Evolutionary conservation across 2,113 vertebrate genomes (phyloP), one percentile per base, ranked within the genome.

Genomic region (Paradoxurus hermaphroditus): DNA sequence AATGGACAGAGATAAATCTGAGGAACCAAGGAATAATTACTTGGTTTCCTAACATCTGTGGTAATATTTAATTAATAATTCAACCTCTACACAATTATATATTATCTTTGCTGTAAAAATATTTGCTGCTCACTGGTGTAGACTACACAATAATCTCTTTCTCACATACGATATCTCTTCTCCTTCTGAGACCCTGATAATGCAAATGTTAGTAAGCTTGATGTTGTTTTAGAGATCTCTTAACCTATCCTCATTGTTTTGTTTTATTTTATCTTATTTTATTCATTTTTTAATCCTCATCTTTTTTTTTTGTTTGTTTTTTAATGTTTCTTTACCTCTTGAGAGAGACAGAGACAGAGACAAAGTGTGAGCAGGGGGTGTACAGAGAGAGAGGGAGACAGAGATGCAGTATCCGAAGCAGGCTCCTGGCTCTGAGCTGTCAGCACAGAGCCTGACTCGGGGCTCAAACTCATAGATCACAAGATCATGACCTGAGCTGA

Each of bases 51-150:
- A 10, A 91, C 11, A 59, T 86, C 18, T 72, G 3, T 63, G 23
- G 34, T 39, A 84, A 86, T 72, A 7, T 73, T 90, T 94, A 96
- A 78, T 94, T 91, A 75, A 89, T 75, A 92, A 67, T 53, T 15
- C 77, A 88, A 25, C 10, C 49, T 77, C n/a, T 77, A 34, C 65
- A 56, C 77, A 46, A 67, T 41, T 84, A 77, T 49, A 84, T 68
- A 77, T 83, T 77, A 7, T 34, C 59, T 46, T 51, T 89, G 29
- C 41, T 89, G 10, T 84, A 27, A 85, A 84, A 84, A 78, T 84
- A 49, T 68, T 93, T 67, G 7, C 15, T 83, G 11, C 9, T 93
- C 39, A 79, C 29, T 85, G 34, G 6, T 18, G 49, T 62, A 12
- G 21, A 59, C 10, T 68, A 7, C 39, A 34, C 27, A 36, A 59